Conservation (phyloP, 2,113 vertebrate genomes). For the Porphyrio hochstetteri region DNA sequence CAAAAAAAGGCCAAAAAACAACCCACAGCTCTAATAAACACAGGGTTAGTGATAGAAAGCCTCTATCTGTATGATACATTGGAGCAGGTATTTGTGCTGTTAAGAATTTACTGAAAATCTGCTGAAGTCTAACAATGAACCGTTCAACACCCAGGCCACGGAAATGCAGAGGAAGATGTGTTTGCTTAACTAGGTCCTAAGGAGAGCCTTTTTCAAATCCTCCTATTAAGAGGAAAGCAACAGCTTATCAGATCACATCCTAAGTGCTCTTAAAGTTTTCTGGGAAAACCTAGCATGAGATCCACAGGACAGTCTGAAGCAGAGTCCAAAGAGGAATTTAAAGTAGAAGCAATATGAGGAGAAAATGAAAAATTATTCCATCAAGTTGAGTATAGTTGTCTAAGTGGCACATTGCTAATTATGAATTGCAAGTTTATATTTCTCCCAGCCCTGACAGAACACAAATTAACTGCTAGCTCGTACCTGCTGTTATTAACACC, state of each 20-base stretch:
- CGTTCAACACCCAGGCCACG: background rate
- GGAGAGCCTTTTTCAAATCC: background rate
- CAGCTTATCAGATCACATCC: background rate
- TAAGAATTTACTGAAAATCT: background rate
- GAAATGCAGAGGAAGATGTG: background rate
- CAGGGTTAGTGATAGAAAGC: background rate
- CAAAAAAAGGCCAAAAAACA: background rate
- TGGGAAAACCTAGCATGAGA: background rate
- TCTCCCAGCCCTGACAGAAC: background rate
- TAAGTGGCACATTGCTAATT: background rate
- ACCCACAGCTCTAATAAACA: background rate
- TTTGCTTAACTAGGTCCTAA: background rate
- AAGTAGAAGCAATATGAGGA: background rate
- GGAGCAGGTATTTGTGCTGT: background rate
- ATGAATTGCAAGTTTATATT: background rate
- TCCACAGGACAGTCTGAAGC: background rate
- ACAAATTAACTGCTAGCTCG: background rate
- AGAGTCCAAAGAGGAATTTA: background rate
- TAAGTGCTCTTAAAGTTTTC: background rate
- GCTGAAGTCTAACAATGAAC: background rate
- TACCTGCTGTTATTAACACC: background rate
- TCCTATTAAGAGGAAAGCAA: background rate
- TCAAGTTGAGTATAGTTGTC: background rate
- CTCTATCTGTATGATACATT: background rate
- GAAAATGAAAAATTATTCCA: background rate